Conservation (phyloP, 2,888 invertebrate species). For the Thera obeliscata region DNA sequence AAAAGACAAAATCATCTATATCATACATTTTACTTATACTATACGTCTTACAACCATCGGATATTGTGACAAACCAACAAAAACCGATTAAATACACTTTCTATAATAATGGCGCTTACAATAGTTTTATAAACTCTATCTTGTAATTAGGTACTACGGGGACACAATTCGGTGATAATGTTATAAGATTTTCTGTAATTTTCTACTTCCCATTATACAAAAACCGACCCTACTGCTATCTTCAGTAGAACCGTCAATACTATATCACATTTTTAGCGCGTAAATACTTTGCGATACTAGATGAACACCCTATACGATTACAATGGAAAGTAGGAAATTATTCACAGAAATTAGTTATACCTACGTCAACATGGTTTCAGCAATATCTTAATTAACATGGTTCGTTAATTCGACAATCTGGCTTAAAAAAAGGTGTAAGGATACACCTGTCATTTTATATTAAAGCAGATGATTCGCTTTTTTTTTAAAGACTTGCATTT, state of each 20-base stretch:
- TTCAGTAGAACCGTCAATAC: slow-evolving; percentile 1
- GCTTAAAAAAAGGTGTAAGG: neutral
- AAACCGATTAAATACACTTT: slow-evolving; percentile 28
- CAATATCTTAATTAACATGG: neutral
- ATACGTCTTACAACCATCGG: slow-evolving; percentile 39
- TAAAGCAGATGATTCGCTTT: neutral
- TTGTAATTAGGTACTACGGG: slow-evolving; percentile 25
- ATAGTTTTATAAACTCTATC: slow-evolving; percentile 30
- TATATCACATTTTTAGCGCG: slow-evolving; percentile 16
- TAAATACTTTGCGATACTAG: slow-evolving; percentile 7
- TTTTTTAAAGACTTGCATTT: neutral
- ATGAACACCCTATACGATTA: slow-evolving; percentile 4
- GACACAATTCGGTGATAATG: slow-evolving; percentile 20
- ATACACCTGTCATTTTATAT: slow-evolving; percentile 2
- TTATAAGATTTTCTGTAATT: slow-evolving; percentile 7
- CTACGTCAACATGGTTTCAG: slow-evolving; percentile 5
- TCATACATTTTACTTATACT: slow-evolving; percentile 43
- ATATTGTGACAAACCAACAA: slow-evolving; percentile 17
- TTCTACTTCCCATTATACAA: slow-evolving; percentile 5
- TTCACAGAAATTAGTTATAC: neutral
- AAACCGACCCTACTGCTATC: neutral
- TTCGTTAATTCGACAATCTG: neutral
- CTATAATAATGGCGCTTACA: slow-evolving; percentile 29
- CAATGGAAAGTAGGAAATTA: slow-evolving; percentile 4
- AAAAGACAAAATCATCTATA: slow-evolving; percentile 33